Percentiles rank a stretch among this genome's conserved stretches.
Evolutionary conservation across 2,888 invertebrate genomes (phyloP).

Genomic region (Acleris literana): DNA sequence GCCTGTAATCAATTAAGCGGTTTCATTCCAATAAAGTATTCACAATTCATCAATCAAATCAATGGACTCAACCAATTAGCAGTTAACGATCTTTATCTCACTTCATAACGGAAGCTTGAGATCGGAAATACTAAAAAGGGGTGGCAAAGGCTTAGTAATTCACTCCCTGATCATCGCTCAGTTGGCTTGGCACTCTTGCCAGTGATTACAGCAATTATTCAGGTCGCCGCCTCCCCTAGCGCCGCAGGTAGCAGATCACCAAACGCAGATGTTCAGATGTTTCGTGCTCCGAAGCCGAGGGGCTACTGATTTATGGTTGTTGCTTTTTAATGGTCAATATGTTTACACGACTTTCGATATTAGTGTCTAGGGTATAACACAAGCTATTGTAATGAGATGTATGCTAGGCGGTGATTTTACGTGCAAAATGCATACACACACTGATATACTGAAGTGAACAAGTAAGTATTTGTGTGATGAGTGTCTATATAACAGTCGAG

Average conservation of each 20-base stretch:
- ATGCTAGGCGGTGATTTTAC: too few species aligned
- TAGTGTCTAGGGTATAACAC: too few species aligned
- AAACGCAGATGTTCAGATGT: conserved; percentile 35
- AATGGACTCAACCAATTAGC: conserved; percentile 9
- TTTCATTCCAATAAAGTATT: too few species aligned
- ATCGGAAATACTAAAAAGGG: conserved; percentile 35
- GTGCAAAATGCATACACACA: too few species aligned
- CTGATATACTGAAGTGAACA: too few species aligned
- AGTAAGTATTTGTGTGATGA: too few species aligned
- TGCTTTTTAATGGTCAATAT: conserved; percentile 4
- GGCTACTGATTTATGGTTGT: conserved; percentile 18
- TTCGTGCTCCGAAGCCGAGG: conserved; percentile 20
- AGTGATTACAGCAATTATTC: conserved; percentile 75
- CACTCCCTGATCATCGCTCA: conserved; percentile 58
- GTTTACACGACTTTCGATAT: not conserved
- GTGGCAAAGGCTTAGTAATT: conserved; percentile 45
- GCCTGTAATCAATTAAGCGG: too few species aligned
- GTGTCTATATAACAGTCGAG: too few species aligned
- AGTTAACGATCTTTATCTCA: conserved; percentile 23
- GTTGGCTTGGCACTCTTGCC: conserved; percentile 67
- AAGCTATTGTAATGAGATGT: too few species aligned
- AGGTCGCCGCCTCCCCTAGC: conserved; percentile 63
- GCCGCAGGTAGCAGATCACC: conserved; percentile 31
- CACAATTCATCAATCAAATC: too few species aligned
- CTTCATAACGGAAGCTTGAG: conserved; percentile 19